Base-by-base conservation (phyloP, 2,888 invertebrate genomes). In the Brenthis hecate region DNA sequence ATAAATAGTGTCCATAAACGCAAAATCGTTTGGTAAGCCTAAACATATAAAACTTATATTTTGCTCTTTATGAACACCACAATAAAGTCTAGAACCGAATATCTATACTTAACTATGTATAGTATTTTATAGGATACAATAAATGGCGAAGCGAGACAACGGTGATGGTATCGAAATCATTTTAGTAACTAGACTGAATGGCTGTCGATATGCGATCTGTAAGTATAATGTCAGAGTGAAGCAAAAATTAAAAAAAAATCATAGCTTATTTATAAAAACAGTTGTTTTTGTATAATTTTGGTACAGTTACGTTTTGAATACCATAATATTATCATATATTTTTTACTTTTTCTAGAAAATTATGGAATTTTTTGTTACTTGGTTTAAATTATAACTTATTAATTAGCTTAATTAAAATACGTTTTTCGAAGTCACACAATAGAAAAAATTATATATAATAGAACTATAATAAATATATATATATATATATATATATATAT, bases 181-280 rank as follows among this genome's bases (percentile, higher is more conserved):
- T 85, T 80, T 81, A 78, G 81, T 86, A 89, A 89, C 89, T 85
- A 88, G 86, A 88, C 85, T 82, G 79, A 80, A 84, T 84, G 79
- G 76, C 71, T 76, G 76, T 78, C 74, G 76, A 77, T 76, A 75
- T 76, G 72, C 70, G 77, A 77, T 76, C 65, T 51, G 47, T 72
- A 19, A 19, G 19, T 19, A 47, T 72, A 66, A 76, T 77, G 69
- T 75, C 28, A 74, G n/a, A 74, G 58, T 56, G 75, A 72, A 69
- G 23, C 68, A 78, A 55, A 3, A 51, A 2, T 0, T 43, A 43
- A 11, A 8, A 43, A 19, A 43, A 8, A 11, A 11, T 11, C 11
- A 43, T 43, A 43, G 36, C 36, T 43, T 11, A 11, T 11, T 6
- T 36, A 36, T 36, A 8, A 36, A 8, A 36, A 43, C 8, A 2